A percentile compares a stretch with the other conserved stretches of the same genome.
Evolutionary conservation across 2,797 vertebrate species (phyloP).

Genomic region (Lithobates pipiens): DNA sequence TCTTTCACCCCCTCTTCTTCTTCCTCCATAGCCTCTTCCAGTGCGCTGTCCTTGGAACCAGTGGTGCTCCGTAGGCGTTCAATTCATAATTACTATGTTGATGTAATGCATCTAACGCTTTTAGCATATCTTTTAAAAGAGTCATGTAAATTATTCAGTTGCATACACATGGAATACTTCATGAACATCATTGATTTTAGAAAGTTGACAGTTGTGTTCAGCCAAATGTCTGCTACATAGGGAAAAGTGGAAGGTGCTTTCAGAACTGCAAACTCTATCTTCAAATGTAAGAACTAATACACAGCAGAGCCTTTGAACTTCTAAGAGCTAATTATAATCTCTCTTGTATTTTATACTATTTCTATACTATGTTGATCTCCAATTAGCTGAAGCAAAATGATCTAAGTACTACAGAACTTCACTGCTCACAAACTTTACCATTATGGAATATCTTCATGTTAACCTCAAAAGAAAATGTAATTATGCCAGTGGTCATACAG

Average conservation of each 20-base stretch:
- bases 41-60: too few relatives aligned
- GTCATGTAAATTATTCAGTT: neutral
- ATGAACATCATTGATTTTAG: too few relatives aligned
- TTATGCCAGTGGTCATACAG: constrained; percentile 12
- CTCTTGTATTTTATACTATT: neutral
- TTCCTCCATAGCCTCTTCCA: too few relatives aligned
- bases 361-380: constrained; percentile 33
- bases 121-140: too few relatives aligned
- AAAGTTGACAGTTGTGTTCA: neutral
- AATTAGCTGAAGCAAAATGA: constrained; percentile 44
- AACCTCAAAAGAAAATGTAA: constrained; percentile 41
- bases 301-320: constrained; percentile 21
- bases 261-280: constrained; percentile 9
- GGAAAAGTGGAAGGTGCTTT: constrained; percentile 21
- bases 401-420: constrained; percentile 22
- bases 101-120: too few relatives aligned
- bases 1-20: too few relatives aligned
- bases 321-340: constrained; percentile 36
- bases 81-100: too few relatives aligned
- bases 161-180: too few relatives aligned
- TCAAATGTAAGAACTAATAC: constrained; percentile 19
- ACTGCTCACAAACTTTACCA: constrained; percentile 22
- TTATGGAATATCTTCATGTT: constrained; percentile 11
- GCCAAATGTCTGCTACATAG: constrained; percentile 4
- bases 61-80: too few relatives aligned